Base-by-base conservation (phyloP, 2,113 vertebrate species). In the Gopherus flavomarginatus region DNA sequence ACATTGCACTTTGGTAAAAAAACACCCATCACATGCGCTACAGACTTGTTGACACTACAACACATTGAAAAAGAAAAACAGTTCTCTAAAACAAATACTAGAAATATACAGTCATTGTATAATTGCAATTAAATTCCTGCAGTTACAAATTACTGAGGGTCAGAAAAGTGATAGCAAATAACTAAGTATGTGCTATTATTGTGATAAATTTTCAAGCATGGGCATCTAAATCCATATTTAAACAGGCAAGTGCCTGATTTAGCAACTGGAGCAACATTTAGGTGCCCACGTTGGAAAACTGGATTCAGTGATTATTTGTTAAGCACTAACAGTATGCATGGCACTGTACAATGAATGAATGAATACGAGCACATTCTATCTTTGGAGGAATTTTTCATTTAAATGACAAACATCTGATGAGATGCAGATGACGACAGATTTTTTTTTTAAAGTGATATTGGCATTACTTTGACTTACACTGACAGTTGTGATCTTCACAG, bases 161-260 rank as follows among this genome's bases (percentile, higher is more conserved):
- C 22, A 69, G 9, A 77, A 83, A 2, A 24, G 57, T 11, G 24
- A 22, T 27, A 42, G 0, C 24, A 2, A 10, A 1, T 75, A 44
- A 52, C 6, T 56, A 11, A 83, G 17, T 65, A 21, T 69, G 10
- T 35, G n/a, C 7, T 42, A 0, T 47, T 8, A n/a, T 91, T 90
- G 94, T 35, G 4, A 44, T 47, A 1, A 27, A 17, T 38, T 88
- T 88, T 82, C 35, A 78, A 26, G 69, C 31, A 17, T 53, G 65
- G 35, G 5, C 47, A 35, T 29, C 38, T 4, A 35, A 72, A 72
- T 75, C 29, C 8, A 81, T 7, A 0, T 0, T 59, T 85, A 69
- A 93, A n/a, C 1, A 9, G 42, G 84, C 7, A 38, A 44, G 10
- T 75, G 22, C 38, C 75, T 78, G 75, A 78, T 42, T 27, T 62